These are phyloP conservation scores for Ascaphus truei DNA, from an alignment of 2,113 vertebrate species.

Conservation along the genomic window DNA sequence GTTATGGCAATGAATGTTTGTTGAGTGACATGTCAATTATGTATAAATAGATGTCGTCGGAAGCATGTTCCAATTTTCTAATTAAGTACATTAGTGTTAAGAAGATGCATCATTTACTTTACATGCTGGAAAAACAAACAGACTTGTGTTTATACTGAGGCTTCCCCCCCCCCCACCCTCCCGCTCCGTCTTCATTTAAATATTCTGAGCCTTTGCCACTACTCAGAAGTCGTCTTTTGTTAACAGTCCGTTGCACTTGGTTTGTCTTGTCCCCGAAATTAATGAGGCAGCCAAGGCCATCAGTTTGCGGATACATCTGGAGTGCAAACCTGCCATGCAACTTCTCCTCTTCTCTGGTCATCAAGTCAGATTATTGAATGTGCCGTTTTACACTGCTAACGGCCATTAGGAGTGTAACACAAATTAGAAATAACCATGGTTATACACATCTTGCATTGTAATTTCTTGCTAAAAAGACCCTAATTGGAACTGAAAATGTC, in stretches of 20 bases:
- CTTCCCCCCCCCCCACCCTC: not conserved
- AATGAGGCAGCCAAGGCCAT: slow-evolving; percentile 43
- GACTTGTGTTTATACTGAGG: not conserved
- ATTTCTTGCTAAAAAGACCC: too few species aligned
- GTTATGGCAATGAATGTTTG: too few species aligned
- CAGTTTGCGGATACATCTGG: slow-evolving; percentile 45
- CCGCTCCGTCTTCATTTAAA: not conserved
- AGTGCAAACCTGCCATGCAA: slow-evolving; percentile 58
- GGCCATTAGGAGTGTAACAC: slow-evolving; percentile 61
- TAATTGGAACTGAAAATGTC: too few species aligned
- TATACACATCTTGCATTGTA: slow-evolving; percentile 55
- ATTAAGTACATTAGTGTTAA: not conserved
- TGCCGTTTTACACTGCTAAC: slow-evolving; percentile 55
- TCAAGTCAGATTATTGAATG: slow-evolving; percentile 64
- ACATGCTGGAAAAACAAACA: not conserved
- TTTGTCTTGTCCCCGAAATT: slow-evolving; percentile 38
- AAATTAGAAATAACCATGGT: slow-evolving; percentile 65
- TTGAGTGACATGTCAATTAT: not conserved
- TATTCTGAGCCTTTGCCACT: slow-evolving; percentile 19
- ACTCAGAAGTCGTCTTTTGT: slow-evolving; percentile 14
- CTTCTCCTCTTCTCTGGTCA: slow-evolving; percentile 53
- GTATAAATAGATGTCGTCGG: not conserved
- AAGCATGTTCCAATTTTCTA: not conserved
- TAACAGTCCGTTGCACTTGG: slow-evolving; percentile 35
- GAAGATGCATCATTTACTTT: not conserved